Evolutionary conservation across 1,140 invertebrate genomes (phyloP).

Genomic region (Tetraneura akinire): DNA sequence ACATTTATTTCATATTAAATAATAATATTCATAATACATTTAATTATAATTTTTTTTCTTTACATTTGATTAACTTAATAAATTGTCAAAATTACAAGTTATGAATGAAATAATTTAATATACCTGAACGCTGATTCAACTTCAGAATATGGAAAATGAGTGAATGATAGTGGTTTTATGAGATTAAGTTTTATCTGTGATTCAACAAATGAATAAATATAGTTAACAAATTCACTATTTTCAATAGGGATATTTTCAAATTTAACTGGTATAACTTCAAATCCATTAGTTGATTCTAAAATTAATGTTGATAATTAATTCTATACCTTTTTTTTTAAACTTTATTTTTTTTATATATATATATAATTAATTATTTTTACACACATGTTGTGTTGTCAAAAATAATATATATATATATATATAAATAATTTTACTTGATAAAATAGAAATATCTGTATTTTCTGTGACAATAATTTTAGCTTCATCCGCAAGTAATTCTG

Average conservation of each 20-base stretch:
- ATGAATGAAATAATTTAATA: not conserved
- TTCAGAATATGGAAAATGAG: not conserved
- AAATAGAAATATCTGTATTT: slow-evolving; percentile 17
- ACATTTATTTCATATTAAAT: not conserved
- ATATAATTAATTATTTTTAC: not conserved
- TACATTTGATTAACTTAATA: no score
- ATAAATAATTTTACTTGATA: slow-evolving; percentile 23
- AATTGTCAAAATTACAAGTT: no score
- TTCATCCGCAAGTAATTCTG: slow-evolving; percentile 11
- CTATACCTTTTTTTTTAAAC: no score
- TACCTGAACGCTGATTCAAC: slow-evolving; percentile 22
- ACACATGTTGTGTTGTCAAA: no score
- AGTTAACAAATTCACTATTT: not conserved
- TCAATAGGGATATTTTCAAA: slow-evolving; percentile 14
- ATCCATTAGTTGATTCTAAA: not conserved
- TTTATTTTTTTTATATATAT: not conserved
- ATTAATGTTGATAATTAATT: no score
- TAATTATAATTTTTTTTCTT: no score
- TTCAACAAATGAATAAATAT: not conserved
- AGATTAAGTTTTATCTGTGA: not conserved
- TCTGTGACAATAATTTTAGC: slow-evolving; percentile 5
- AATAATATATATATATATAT: not conserved
- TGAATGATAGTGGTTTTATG: slow-evolving; percentile 22
- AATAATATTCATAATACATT: no score
- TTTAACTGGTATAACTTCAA: slow-evolving; percentile 15